Percentiles rank a stretch among this genome's conserved stretches.
phyloP scores from a whole-genome alignment of 1,140 invertebrate species.

The Drosophila kurseongensis region DNA sequence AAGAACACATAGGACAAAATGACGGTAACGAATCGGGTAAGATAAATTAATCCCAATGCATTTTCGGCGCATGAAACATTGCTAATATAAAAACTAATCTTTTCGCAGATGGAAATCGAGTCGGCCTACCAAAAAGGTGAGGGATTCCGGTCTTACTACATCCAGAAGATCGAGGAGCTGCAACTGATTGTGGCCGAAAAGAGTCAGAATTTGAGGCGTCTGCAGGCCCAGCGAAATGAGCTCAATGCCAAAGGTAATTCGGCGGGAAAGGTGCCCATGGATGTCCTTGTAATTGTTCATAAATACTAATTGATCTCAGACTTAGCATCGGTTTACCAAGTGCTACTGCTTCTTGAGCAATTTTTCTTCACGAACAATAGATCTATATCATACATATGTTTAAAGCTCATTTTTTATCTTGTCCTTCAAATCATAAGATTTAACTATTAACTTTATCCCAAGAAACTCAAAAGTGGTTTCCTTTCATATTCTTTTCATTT shows the following conservation, averaged over 20 bases:
- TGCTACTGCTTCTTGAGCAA: too few relatives aligned
- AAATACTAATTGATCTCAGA: too few relatives aligned
- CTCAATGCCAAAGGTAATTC: slow-evolving; percentile 97
- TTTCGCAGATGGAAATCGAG: slow-evolving; percentile 93
- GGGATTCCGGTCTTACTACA: slow-evolving; percentile 97
- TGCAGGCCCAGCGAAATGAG: slow-evolving; percentile 99
- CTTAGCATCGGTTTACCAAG: too few relatives aligned
- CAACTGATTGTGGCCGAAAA: slow-evolving; percentile 98
- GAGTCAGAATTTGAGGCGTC: slow-evolving; percentile 97
- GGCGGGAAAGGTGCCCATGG: neutral
- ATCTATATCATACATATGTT: too few relatives aligned
- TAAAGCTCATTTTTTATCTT: too few relatives aligned
- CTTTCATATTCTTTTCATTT: too few relatives aligned
- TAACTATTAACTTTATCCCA: neutral
- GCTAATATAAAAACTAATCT: neutral
- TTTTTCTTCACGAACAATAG: too few relatives aligned
- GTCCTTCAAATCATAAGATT: too few relatives aligned
- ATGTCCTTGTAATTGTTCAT: too few relatives aligned
- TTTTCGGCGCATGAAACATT: neutral
- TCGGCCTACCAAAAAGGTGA: slow-evolving; percentile 88
- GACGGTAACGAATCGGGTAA: slow-evolving; percentile 78
- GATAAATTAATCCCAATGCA: neutral
- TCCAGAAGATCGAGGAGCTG: slow-evolving; percentile 98
- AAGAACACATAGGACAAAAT: slow-evolving; percentile 36
- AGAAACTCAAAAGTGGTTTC: too few relatives aligned